Evolutionary conservation across 1,140 invertebrate species (phyloP).

Genomic region (Orussus abietinus): DNA sequence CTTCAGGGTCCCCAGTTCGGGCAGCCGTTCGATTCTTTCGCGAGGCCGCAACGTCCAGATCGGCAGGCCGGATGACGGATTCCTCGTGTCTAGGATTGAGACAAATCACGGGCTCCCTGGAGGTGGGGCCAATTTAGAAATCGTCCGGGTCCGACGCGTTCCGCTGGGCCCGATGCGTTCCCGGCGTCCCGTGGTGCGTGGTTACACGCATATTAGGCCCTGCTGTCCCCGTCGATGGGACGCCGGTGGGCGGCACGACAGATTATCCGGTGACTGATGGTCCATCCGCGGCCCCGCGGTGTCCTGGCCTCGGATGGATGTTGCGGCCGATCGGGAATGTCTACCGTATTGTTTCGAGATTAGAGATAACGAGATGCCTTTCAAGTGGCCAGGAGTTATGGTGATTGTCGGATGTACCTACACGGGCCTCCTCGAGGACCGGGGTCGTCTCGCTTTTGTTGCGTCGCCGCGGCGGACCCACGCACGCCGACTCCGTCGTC

Average conservation of each 20-base stretch:
- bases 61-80: no score
- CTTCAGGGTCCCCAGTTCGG: no score
- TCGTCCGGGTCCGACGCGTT: neutral
- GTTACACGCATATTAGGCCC: conserved; percentile 24
- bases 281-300: conserved; percentile 26
- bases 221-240: conserved; percentile 39
- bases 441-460: no score
- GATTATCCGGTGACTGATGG: conserved; percentile 40
- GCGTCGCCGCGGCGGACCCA: no score
- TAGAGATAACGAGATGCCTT: conserved; percentile 33
- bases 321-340: conserved; percentile 11
- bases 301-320: conserved; percentile 21
- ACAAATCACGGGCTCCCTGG: neutral
- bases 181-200: conserved; percentile 21
- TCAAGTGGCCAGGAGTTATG: conserved; percentile 27
- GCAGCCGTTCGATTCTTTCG: no score
- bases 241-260: conserved; percentile 26
- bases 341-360: conserved; percentile 34
- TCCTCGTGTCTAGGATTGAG: no score
- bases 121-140: neutral
- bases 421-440: no score
- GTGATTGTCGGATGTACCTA: conserved; percentile 28
- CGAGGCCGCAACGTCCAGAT: no score
- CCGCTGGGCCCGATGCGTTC: neutral
- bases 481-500: no score